Percentiles rank a stretch among this genome's conserved stretches.
These are phyloP conservation scores for Calliscelio sp. DNA, from an alignment of 2,888 invertebrate genomes.

Conservation along the genomic window DNA sequence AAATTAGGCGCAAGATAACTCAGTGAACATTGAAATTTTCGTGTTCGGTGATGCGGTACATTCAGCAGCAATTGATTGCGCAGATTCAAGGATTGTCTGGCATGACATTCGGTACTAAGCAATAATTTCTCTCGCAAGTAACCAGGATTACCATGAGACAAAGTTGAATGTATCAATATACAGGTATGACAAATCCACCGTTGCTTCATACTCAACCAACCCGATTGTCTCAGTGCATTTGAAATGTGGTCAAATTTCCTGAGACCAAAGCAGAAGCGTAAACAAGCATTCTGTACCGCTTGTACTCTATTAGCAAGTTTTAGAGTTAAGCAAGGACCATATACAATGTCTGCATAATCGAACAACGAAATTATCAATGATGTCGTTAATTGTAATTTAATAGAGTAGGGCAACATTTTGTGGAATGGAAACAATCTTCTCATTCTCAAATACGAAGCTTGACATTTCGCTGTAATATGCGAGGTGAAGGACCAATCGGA, in stretches of 20 bases:
- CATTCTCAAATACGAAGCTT: background rate
- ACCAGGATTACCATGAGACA: no score
- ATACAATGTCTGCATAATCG: background rate
- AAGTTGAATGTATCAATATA: background rate
- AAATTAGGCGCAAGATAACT: no score
- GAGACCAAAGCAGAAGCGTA: background rate
- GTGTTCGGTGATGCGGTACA: no score
- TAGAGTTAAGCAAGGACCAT: background rate
- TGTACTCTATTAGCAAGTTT: background rate
- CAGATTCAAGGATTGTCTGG: no score
- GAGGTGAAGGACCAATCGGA: background rate
- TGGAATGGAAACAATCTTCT: constrained; percentile 3
- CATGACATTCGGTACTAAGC: no score
- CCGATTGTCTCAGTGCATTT: background rate
- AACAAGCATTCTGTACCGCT: background rate
- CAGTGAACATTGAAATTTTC: no score
- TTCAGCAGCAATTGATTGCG: no score
- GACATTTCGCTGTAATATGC: constrained; percentile 3
- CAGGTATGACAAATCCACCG: background rate
- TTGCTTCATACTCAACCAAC: no score
- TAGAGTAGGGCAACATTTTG: background rate
- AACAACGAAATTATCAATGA: background rate
- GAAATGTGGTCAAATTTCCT: background rate
- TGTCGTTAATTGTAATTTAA: background rate
- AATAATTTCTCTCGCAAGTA: no score